Conservation (phyloP, 2,888 invertebrate genomes). For the Amorpha juglandis region DNA sequence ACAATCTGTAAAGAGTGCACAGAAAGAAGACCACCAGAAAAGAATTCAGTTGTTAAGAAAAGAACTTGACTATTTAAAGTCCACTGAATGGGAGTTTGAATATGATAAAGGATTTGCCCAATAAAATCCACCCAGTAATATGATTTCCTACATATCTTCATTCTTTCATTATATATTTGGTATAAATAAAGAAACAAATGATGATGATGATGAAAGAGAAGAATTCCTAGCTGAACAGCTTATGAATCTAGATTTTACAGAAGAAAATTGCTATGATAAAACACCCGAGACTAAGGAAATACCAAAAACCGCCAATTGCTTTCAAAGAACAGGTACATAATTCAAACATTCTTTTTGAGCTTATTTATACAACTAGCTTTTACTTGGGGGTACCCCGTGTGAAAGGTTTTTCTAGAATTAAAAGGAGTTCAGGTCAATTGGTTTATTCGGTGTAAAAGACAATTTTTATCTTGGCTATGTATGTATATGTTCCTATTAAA, state of each 20-base stretch:
- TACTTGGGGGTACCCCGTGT: too few relatives aligned
- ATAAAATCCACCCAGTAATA: constrained; percentile 54
- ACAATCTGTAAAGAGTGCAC: constrained; percentile 81
- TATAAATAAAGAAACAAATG: constrained; percentile 43
- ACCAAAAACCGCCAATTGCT: constrained; percentile 58
- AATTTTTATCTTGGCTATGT: too few relatives aligned
- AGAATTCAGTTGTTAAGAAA: constrained; percentile 88
- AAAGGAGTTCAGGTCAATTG: too few relatives aligned
- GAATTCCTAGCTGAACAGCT: constrained; percentile 71
- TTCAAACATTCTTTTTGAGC: constrained; percentile 1
- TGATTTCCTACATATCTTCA: constrained; percentile 75
- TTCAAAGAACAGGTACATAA: constrained; percentile 66
- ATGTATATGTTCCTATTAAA: too few relatives aligned
- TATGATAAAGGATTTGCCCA: constrained; percentile 88
- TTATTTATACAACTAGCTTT: too few relatives aligned
- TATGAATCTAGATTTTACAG: constrained; percentile 62
- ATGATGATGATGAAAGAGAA: constrained; percentile 58
- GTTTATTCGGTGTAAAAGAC: too few relatives aligned
- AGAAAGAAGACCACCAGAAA: constrained; percentile 88
- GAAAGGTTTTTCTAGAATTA: too few relatives aligned
- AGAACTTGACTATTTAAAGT: constrained; percentile 90
- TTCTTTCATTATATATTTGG: constrained; percentile 66
- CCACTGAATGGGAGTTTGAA: constrained; percentile 92
- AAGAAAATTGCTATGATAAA: constrained; percentile 39
- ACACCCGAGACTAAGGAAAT: constrained; percentile 38